Conservation (phyloP, 2,888 invertebrate species). For the Clitarchus hookeri region DNA sequence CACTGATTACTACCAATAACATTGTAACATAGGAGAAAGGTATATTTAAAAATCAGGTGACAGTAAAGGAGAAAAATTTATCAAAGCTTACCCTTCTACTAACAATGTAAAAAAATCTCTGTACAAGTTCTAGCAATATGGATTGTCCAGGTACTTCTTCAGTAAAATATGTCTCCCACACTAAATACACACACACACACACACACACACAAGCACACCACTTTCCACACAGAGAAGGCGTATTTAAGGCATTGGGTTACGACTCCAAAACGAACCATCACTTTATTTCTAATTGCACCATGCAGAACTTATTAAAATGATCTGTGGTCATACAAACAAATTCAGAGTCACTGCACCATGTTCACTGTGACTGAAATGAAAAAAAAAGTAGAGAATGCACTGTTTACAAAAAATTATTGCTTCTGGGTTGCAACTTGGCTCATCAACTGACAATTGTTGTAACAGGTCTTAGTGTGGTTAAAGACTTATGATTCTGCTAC, state of each 20-base stretch:
- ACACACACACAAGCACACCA: conserved; percentile 22
- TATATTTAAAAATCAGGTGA: not conserved
- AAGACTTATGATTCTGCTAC: too few species aligned
- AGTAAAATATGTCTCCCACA: conserved; percentile 20
- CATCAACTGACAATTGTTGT: not conserved
- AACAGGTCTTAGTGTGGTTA: too few species aligned
- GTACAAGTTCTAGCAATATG: conserved; percentile 31
- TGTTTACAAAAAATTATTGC: conserved; percentile 2
- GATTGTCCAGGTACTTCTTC: conserved; percentile 34
- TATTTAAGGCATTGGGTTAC: conserved; percentile 25
- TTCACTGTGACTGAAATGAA: not conserved
- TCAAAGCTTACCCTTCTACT: not conserved
- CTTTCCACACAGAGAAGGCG: conserved; percentile 24
- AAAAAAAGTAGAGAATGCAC: not conserved
- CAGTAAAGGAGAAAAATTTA: conserved; percentile 10
- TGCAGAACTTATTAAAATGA: not conserved
- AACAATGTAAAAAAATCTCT: conserved; percentile 30
- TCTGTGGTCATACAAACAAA: not conserved
- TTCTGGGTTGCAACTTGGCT: not conserved
- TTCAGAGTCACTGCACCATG: not conserved
- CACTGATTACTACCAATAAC: not conserved
- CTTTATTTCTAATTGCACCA: not conserved
- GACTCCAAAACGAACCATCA: conserved; percentile 4
- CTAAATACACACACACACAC: not conserved
- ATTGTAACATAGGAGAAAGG: not conserved